Base-by-base conservation (phyloP, 2,888 invertebrate genomes). In the Rambutsinella grinnellia region DNA sequence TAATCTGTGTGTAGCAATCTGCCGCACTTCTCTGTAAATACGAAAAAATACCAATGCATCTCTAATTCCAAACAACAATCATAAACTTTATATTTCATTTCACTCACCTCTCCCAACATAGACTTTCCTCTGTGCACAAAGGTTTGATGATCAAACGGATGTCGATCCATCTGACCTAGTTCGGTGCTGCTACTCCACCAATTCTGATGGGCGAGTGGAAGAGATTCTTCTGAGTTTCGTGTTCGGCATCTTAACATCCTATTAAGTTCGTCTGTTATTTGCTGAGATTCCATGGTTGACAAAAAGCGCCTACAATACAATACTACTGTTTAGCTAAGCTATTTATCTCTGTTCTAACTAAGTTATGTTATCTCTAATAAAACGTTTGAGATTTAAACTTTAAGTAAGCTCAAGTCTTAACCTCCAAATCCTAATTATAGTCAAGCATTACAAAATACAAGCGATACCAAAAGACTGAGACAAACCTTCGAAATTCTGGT, bases 211-310 rank as follows among this genome's bases (percentile, higher is more conserved):
- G 36, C 21, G n/a, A 58, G 27, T 2, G 74, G 66, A 15, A 68
- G 24, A 17, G 75, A 19, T n/a, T 75, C 75, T 1, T 75, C 75
- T 5, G 57, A 19, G 10, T 53, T 67, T 15, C 74, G 60, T n/a
- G 36, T 5, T 13, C 36, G 36, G n/a, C 60, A 63, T 1, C 75
- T 44, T 8, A 66, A 57, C 3, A 68, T 56, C 28, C 75, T n/a
- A 23, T 56, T 75, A n/a, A 75, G 26, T 28, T 75, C 75, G n/a
- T 75, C 75, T 26, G 75, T 68, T 26, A 75, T 67, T 68, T 75
- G 75, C 44, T 75, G 75, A 56, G 75, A 67, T 44, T 75, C 75
- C 0, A 68, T 27, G 3, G 68, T 26, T 2, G 75, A 75, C 1
- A 74, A 17, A 24, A 70, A 15, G 6, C 66, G 19, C 15, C 66